phyloP scores from a whole-genome alignment of 2,888 invertebrate species.

The Rhyacophila evoluta region DNA sequence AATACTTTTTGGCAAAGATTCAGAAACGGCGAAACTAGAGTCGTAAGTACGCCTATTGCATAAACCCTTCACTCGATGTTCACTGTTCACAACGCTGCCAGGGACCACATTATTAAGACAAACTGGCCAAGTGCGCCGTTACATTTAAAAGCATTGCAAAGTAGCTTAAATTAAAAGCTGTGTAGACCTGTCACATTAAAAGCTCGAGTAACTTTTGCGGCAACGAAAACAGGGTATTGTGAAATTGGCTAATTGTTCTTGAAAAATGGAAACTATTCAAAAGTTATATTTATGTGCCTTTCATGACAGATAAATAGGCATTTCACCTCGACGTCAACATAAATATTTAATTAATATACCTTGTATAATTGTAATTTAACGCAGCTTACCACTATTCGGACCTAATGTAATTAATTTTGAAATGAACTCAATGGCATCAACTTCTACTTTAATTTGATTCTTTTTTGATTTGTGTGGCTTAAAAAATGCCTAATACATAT shows the following conservation, averaged over 20 bases:
- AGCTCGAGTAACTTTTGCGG: neutral
- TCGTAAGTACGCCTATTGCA: neutral
- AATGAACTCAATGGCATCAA: too few relatives aligned
- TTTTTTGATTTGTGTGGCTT: too few relatives aligned
- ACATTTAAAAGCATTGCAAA: constrained; percentile 17
- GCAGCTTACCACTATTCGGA: too few relatives aligned
- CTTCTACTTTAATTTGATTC: too few relatives aligned
- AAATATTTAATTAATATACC: too few relatives aligned
- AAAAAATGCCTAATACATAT: too few relatives aligned
- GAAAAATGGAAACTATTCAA: too few relatives aligned
- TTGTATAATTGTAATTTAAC: too few relatives aligned
- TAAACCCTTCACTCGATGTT: constrained; percentile 9
- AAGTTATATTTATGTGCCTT: too few relatives aligned
- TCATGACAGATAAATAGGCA: too few relatives aligned
- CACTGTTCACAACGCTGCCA: neutral
- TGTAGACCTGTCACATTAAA: constrained; percentile 16
- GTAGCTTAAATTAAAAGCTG: constrained; percentile 15
- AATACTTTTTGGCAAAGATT: neutral
- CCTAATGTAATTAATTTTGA: too few relatives aligned
- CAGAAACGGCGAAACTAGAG: neutral
- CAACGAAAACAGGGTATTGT: neutral
- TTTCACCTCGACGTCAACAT: too few relatives aligned
- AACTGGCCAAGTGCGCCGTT: constrained; percentile 1
- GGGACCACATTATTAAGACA: constrained; percentile 18
- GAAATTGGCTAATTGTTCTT: neutral